Percentiles rank a stretch among this genome's conserved stretches.
Conservation (phyloP, 1,140 invertebrate genomes). For the Centruroides vittatus region DNA sequence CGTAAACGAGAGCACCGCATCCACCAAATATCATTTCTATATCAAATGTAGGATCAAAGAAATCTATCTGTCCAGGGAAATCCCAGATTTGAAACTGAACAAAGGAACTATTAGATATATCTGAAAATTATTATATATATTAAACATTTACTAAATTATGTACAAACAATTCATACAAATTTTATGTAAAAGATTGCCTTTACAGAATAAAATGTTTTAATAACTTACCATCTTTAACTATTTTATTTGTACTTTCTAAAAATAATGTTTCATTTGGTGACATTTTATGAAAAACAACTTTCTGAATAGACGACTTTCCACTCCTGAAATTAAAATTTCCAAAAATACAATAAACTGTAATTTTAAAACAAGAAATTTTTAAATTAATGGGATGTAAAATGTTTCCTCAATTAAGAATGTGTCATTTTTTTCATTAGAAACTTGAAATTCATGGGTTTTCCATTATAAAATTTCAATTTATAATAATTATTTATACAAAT, state of each 20-base stretch:
- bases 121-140: constrained; percentile 22
- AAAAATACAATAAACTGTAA: not conserved
- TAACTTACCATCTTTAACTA: constrained; percentile 78
- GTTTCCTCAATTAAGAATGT: too few species aligned
- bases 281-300: constrained; percentile 99
- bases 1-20: constrained; percentile 90
- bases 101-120: constrained; percentile 83
- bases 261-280: constrained; percentile 99
- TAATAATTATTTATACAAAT: too few species aligned
- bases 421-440: too few species aligned
- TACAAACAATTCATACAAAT: too few species aligned
- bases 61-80: constrained; percentile 96
- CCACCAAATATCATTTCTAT: constrained; percentile 49
- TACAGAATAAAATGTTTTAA: too few species aligned
- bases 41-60: constrained; percentile 92
- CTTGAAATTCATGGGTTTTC: too few species aligned
- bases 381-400: too few species aligned
- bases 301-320: constrained; percentile 99
- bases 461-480: too few species aligned
- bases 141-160: not conserved
- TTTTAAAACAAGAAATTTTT: too few species aligned
- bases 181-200: too few species aligned
- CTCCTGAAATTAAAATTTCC: constrained; percentile 48
- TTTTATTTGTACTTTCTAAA: constrained; percentile 95
- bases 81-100: constrained; percentile 99